Evolutionary conservation across 2,888 invertebrate species (phyloP).

Genomic region (Eurois occulta): DNA sequence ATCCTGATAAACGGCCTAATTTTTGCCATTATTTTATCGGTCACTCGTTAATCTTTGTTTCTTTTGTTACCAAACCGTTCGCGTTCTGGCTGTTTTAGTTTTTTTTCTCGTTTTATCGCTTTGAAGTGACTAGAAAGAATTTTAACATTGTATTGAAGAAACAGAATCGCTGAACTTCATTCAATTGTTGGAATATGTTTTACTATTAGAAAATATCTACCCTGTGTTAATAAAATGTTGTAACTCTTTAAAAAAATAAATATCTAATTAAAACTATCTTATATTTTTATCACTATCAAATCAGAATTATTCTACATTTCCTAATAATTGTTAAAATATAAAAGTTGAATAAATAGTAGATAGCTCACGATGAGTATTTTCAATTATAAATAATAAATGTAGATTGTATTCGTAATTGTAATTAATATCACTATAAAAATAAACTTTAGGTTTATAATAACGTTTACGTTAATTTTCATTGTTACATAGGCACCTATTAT

Average conservation of each 20-base stretch:
- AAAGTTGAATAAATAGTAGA: slow-evolving; percentile 65
- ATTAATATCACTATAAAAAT: slow-evolving; percentile 52
- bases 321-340: slow-evolving; percentile 66
- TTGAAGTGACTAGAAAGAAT: background rate
- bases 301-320: slow-evolving; percentile 24
- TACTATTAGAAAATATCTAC: slow-evolving; percentile 3
- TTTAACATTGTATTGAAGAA: background rate
- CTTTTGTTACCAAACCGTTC: background rate
- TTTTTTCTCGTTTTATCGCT: background rate
- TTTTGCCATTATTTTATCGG: background rate
- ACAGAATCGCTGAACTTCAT: background rate
- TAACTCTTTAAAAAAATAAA: slow-evolving; percentile 14
- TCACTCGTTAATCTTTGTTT: background rate
- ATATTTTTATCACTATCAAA: slow-evolving; percentile 51
- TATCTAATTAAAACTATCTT: slow-evolving; percentile 12
- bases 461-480: slow-evolving; percentile 46
- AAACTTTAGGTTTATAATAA: slow-evolving; percentile 46
- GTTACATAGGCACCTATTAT: slow-evolving; percentile 36
- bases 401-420: slow-evolving; percentile 61
- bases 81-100: background rate
- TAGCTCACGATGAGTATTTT: slow-evolving; percentile 67
- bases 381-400: slow-evolving; percentile 64
- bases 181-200: slow-evolving; percentile 47
- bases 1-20: slow-evolving; percentile 34
- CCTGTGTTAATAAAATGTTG: slow-evolving; percentile 3